A percentile compares a stretch with the other conserved stretches of the same genome.
These are phyloP conservation scores for Siniperca chuatsi DNA, from an alignment of 2,113 vertebrate species.

Conservation along the genomic window DNA sequence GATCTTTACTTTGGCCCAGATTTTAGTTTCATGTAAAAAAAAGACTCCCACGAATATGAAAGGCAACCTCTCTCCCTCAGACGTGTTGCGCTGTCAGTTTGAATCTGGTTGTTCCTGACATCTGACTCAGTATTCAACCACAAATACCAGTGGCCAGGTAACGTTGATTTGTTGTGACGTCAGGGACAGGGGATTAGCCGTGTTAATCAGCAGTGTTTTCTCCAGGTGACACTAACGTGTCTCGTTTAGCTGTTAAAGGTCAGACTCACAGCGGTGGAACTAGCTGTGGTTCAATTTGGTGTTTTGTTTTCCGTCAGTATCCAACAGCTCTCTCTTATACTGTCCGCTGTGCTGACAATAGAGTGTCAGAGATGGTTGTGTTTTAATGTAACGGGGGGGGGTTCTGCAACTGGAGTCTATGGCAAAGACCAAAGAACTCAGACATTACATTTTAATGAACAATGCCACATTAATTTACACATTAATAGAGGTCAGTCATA, in stretches of 20 bases:
- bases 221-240: conserved; percentile 70
- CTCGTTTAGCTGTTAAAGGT: conserved; percentile 78
- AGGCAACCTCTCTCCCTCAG: conserved; percentile 35
- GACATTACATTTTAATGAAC: conserved; percentile 9
- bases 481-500: conserved; percentile 27
- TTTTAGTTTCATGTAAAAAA: conserved; percentile 60
- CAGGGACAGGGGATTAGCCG: conserved; percentile 40
- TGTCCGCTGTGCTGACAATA: neutral
- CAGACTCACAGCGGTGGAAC: conserved; percentile 63
- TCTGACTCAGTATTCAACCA: conserved; percentile 48
- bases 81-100: conserved; percentile 56
- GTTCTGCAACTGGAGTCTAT: neutral
- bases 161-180: conserved; percentile 70
- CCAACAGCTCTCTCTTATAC: neutral
- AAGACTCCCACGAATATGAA: conserved; percentile 41
- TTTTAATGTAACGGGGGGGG: conserved; percentile 3
- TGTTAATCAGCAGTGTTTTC: conserved; percentile 70
- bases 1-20: conserved; percentile 63
- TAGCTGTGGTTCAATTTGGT: conserved; percentile 69
- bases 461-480: conserved; percentile 12
- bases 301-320: conserved; percentile 62
- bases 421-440: neutral
- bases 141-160: conserved; percentile 76
- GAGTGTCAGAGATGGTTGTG: neutral
- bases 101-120: conserved; percentile 45